Conservation (phyloP, 2,888 invertebrate genomes). For the Amiota mariae region DNA sequence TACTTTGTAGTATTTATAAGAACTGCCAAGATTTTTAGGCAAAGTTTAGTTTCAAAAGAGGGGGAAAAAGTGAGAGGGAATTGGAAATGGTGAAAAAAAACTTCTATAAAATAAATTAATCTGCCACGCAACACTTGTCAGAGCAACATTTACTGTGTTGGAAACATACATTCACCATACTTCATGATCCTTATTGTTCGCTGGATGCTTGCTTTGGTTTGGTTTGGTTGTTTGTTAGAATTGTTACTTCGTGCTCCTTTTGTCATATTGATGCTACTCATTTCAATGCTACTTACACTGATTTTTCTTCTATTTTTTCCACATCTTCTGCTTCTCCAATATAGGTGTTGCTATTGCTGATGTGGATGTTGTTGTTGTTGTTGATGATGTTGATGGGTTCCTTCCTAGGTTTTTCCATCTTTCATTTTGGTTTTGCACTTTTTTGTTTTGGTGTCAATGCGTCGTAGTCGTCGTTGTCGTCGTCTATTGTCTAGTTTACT, state of each 20-base stretch:
- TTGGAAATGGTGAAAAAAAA: conserved; percentile 36
- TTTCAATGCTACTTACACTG: neutral
- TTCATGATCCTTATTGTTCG: no score
- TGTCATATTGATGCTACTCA: neutral
- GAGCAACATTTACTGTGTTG: conserved; percentile 24
- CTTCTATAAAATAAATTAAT: conserved; percentile 58
- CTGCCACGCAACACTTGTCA: conserved; percentile 50
- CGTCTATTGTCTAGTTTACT: conserved; percentile 50
- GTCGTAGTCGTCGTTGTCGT: conserved; percentile 9
- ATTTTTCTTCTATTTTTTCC: neutral
- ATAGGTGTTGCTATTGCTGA: no score
- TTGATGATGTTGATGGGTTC: no score
- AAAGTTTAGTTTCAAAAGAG: neutral
- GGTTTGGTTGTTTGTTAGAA: neutral
- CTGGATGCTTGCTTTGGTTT: no score
- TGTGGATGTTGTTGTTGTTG: no score
- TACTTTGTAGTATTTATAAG: no score
- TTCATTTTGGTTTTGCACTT: neutral
- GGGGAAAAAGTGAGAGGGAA: no score
- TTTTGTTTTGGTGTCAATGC: conserved; percentile 35
- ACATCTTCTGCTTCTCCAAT: neutral
- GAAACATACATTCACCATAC: neutral
- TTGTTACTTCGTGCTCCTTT: conserved; percentile 11
- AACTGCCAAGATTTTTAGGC: no score
- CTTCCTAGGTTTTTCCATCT: no score